Percentiles rank a stretch among this genome's conserved stretches.
Evolutionary conservation across 2,113 vertebrate species (phyloP).

Genomic region (Hydrochoerus hydrochaeris): DNA sequence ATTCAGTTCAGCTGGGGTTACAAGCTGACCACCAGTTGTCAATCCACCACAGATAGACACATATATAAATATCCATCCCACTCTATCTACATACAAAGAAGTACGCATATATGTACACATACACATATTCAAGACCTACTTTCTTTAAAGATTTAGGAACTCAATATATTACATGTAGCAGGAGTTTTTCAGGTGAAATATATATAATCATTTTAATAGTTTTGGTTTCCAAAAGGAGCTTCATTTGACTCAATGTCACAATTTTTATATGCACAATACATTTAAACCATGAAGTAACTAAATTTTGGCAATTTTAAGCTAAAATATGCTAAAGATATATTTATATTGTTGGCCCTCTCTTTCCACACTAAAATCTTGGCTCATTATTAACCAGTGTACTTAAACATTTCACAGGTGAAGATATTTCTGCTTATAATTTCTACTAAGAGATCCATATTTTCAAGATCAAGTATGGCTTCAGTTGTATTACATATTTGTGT

Average conservation of each 20-base stretch:
- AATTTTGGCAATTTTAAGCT: slow-evolving; percentile 42
- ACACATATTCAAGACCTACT: neutral
- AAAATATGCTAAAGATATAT: neutral
- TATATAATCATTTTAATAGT: slow-evolving; percentile 71
- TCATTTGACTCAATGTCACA: slow-evolving; percentile 82
- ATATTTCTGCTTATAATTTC: neutral
- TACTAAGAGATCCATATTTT: neutral
- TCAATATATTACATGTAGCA: slow-evolving; percentile 41
- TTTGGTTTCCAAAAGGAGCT: slow-evolving; percentile 74
- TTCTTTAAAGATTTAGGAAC: slow-evolving; percentile 66
- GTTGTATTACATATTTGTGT: neutral
- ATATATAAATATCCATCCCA: too few relatives aligned
- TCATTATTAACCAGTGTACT: slow-evolving; percentile 12
- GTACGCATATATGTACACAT: neutral
- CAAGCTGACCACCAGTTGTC: too few relatives aligned
- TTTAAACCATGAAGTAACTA: slow-evolving; percentile 68
- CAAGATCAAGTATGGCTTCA: neutral
- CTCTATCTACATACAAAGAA: neutral
- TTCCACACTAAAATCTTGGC: slow-evolving; percentile 41
- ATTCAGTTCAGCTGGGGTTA: too few relatives aligned
- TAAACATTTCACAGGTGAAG: slow-evolving; percentile 44
- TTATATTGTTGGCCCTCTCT: slow-evolving; percentile 27
- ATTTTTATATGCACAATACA: slow-evolving; percentile 77
- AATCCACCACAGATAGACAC: too few relatives aligned
- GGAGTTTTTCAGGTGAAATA: slow-evolving; percentile 65